Evolutionary conservation across 2,888 invertebrate species (phyloP).

Genomic region (Macrosiphum euphorbiae): DNA sequence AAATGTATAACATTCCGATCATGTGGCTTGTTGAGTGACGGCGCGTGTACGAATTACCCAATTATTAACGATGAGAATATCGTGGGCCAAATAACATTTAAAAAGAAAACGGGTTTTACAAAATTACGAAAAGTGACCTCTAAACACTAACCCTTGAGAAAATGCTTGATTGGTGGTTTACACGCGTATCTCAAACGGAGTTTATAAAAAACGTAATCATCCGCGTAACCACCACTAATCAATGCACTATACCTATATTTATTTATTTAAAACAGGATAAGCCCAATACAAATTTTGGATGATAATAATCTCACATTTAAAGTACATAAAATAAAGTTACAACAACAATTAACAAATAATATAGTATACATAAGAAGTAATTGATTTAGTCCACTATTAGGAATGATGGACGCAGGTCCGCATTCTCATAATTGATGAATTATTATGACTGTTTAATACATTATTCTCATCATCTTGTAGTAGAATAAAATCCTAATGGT

Average conservation of each 20-base stretch:
- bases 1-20: not conserved
- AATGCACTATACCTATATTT: not conserved
- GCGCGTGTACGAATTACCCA: not conserved
- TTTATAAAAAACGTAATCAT: not conserved
- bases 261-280: not conserved
- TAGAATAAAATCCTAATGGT: too few relatives aligned
- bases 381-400: not conserved
- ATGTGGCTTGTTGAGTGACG: not conserved
- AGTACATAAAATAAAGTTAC: not conserved
- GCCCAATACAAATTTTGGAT: not conserved
- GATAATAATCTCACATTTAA: not conserved
- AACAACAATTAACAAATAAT: not conserved
- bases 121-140: not conserved
- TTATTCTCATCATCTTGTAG: not conserved
- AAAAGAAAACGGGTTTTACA: not conserved
- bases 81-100: not conserved
- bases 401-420: not conserved
- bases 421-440: not conserved
- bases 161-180: not conserved
- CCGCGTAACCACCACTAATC: not conserved
- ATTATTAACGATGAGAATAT: not conserved
- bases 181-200: not conserved
- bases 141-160: not conserved
- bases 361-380: not conserved
- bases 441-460: not conserved